Evolutionary conservation across 1,140 invertebrate genomes (phyloP).

Genomic region (Holcopasites calliopsidis): DNA sequence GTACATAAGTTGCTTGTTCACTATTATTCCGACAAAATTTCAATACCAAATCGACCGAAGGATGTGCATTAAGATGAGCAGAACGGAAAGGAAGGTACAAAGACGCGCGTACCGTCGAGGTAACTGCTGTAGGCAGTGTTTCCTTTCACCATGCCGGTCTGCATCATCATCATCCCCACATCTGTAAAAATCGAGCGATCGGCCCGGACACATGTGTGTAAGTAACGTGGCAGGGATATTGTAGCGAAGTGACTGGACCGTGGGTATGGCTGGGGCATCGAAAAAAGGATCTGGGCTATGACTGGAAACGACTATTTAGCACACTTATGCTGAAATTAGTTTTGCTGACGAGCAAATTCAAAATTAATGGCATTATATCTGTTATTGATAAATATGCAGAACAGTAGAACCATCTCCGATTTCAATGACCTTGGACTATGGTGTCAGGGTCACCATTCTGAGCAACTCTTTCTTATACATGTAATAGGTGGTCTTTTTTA

Average conservation of each 20-base stretch:
- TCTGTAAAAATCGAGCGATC: conserved; percentile 88
- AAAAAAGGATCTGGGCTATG: neutral
- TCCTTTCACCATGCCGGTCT: conserved; percentile 94
- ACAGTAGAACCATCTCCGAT: no score
- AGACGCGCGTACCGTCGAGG: conserved; percentile 87
- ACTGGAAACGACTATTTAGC: neutral
- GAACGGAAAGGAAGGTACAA: conserved; percentile 68
- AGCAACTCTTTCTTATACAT: no score
- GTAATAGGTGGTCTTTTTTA: no score
- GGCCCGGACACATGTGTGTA: conserved; percentile 61
- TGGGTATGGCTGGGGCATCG: neutral
- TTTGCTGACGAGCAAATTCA: conserved; percentile 30
- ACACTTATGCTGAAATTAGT: neutral
- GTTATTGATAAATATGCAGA: no score
- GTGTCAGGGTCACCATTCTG: no score
- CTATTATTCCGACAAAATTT: conserved; percentile 46
- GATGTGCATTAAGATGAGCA: conserved; percentile 44
- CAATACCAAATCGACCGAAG: conserved; percentile 18
- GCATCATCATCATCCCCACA: conserved; percentile 97
- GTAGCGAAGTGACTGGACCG: neutral
- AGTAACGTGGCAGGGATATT: conserved; percentile 25
- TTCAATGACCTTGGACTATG: no score
- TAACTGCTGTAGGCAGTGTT: conserved; percentile 88
- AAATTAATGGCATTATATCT: neutral
- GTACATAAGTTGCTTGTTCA: neutral